Evolutionary conservation across 2,113 vertebrate species (phyloP), one percentile per base, ranked within the genome.

Genomic region (Odontesthes bonariensis): DNA sequence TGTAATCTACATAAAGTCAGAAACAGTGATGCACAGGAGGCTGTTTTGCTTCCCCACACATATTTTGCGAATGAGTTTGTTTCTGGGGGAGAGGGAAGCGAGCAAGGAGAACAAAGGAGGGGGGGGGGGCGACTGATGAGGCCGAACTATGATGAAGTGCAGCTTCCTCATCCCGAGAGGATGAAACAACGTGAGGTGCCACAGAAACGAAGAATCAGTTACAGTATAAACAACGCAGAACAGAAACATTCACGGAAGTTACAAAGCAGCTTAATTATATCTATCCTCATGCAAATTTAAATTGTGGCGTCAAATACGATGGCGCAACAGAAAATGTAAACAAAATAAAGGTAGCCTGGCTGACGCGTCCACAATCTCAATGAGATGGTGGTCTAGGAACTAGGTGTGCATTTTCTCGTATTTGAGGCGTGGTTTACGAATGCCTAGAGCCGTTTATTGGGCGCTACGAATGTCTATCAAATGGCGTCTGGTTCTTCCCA

Each of bases 21-120:
- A 16, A 52, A 75, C 60, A 8, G 73, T 66, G 88, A 69, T 20
- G 16, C 77, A 80, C 66, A 38, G 16, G 32, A 75, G 31, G 69
- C 49, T 35, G 73, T 61, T 67, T n/a, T 27, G 16, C 57, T 58
- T 55, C 53, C 75, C 75, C 61, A 80, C 71, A 52, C 38, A 62
- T 10, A 10, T 10, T 35, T 61, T 35, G 31, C 2, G 32, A 57
- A 35, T 66, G 27, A 69, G 65, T 13, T 52, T 57, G 56, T 52
- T 62, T 70, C 6, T 67, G 61, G 46, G 66, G 66, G 46, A 67
- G 49, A 69, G 27, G 13, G 52, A 6, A 49, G 55, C 42, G 75
- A 73, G 73, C 58, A 53, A 73, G 17, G 23, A 9, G 6, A 35
- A 33, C 42, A 35, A 47, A 11, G 19, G 27, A 3, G 27, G 27